Percentiles rank a stretch among this genome's conserved stretches.
Evolutionary conservation across 2,797 vertebrate genomes (phyloP).

Genomic region (Zenarchopterus dispar): DNA sequence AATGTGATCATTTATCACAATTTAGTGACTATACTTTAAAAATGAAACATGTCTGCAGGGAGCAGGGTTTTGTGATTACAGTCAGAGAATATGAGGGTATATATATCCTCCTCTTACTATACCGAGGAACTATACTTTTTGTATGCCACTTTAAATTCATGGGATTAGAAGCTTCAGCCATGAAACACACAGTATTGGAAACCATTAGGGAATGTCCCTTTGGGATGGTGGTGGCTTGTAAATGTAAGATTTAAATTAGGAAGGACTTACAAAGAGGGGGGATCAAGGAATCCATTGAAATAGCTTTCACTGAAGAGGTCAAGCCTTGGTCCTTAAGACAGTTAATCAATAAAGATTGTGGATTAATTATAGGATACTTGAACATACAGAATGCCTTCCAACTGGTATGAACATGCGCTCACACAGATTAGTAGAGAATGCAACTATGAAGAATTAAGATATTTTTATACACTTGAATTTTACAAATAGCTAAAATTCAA

Average conservation of each 20-base stretch:
- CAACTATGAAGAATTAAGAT: background rate
- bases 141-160: background rate
- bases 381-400: slow-evolving; percentile 38
- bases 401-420: background rate
- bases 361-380: slow-evolving; percentile 58
- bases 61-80: background rate
- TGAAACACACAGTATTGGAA: slow-evolving; percentile 1
- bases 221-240: slow-evolving; percentile 40
- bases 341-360: slow-evolving; percentile 66
- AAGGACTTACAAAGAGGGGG: slow-evolving; percentile 8
- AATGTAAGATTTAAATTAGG: slow-evolving; percentile 48
- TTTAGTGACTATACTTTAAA: slow-evolving; percentile 13
- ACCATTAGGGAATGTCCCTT: slow-evolving; percentile 17
- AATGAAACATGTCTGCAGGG: background rate
- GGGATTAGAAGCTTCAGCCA: background rate
- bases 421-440: background rate
- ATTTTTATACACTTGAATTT: background rate
- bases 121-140: background rate
- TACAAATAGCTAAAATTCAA: too few species aligned
- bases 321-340: slow-evolving; percentile 47
- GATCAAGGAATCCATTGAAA: slow-evolving; percentile 36
- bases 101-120: background rate
- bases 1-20: slow-evolving; percentile 23
- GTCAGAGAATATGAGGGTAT: background rate
- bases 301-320: slow-evolving; percentile 55